These are phyloP conservation scores for Sinhomidia bicolor DNA, from an alignment of 2,888 invertebrate species.

Conservation along the genomic window DNA sequence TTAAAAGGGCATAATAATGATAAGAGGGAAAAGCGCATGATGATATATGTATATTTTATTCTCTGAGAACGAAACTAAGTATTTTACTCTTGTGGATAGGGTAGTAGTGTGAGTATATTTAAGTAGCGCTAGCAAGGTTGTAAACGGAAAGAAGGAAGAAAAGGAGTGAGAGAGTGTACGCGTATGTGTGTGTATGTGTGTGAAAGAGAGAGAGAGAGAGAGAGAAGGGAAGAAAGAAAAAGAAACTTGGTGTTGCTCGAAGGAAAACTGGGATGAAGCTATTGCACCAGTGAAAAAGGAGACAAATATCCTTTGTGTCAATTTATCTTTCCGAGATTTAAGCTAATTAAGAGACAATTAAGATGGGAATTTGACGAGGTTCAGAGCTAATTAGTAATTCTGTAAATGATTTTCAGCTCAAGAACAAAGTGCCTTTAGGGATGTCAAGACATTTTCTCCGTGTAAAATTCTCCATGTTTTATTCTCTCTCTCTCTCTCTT, in stretches of 20 bases:
- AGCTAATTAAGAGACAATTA: slow-evolving; percentile 81
- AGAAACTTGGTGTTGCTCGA: slow-evolving; percentile 13
- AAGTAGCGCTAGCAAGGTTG: background rate
- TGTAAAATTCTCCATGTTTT: slow-evolving; percentile 21
- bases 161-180: background rate
- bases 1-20: slow-evolving; percentile 45
- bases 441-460: slow-evolving; percentile 57
- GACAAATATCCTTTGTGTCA: slow-evolving; percentile 79
- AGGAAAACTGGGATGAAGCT: slow-evolving; percentile 23
- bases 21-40: slow-evolving; percentile 47
- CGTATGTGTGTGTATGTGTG: too few relatives aligned
- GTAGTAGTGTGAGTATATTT: slow-evolving; percentile 18
- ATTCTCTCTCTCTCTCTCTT: background rate
- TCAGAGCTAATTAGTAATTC: slow-evolving; percentile 80
- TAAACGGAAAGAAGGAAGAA: slow-evolving; percentile 1
- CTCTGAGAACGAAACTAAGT: background rate
- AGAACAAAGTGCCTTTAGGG: slow-evolving; percentile 68
- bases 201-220: slow-evolving; percentile 49
- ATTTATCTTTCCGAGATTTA: slow-evolving; percentile 80
- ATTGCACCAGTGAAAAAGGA: slow-evolving; percentile 67
- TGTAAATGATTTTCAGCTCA: slow-evolving; percentile 78
- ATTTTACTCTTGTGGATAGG: background rate
- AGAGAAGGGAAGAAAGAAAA: background rate
- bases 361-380: slow-evolving; percentile 80
- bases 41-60: slow-evolving; percentile 50